These are phyloP conservation scores for Hirtodrosophila confusa DNA, from an alignment of 2,888 invertebrate genomes.

Conservation along the genomic window DNA sequence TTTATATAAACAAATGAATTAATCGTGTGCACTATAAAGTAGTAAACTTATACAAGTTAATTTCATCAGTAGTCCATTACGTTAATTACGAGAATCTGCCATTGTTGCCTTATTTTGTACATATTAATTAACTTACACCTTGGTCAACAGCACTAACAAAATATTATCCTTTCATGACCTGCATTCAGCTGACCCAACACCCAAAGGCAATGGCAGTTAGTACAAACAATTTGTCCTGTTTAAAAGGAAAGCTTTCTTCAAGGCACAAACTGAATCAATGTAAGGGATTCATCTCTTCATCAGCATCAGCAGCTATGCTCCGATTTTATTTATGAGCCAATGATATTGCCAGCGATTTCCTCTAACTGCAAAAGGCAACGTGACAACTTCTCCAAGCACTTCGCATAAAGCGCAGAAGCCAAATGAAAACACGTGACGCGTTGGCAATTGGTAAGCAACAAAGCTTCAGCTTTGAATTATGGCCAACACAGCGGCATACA, in stretches of 20 bases:
- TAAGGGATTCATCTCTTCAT: constrained; percentile 3
- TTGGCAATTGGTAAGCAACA: constrained; percentile 74
- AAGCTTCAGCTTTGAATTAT: constrained; percentile 73
- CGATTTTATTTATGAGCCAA: constrained; percentile 67
- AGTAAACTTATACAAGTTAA: not conserved
- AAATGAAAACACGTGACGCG: constrained; percentile 77
- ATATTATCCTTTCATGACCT: constrained; percentile 16
- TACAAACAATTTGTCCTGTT: constrained; percentile 4
- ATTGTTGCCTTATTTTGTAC: not conserved
- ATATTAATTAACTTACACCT: constrained; percentile 20
- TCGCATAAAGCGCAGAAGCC: constrained; percentile 47
- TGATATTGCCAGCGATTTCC: constrained; percentile 65
- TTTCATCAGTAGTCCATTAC: not conserved
- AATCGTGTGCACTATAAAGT: too few relatives aligned
- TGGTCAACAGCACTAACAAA: constrained; percentile 1
- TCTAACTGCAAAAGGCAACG: constrained; percentile 47
- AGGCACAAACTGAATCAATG: constrained; percentile 27
- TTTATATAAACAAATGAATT: too few relatives aligned
- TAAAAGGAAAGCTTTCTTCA: not conserved
- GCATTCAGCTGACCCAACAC: constrained; percentile 22
- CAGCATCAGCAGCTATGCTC: constrained; percentile 6
- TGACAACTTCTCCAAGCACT: constrained; percentile 65
- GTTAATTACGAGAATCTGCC: constrained; percentile 2
- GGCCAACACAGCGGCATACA: constrained; percentile 51
- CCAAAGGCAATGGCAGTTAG: constrained; percentile 1